Conservation (phyloP, 1,140 invertebrate genomes). For the Sycophila sp. region DNA sequence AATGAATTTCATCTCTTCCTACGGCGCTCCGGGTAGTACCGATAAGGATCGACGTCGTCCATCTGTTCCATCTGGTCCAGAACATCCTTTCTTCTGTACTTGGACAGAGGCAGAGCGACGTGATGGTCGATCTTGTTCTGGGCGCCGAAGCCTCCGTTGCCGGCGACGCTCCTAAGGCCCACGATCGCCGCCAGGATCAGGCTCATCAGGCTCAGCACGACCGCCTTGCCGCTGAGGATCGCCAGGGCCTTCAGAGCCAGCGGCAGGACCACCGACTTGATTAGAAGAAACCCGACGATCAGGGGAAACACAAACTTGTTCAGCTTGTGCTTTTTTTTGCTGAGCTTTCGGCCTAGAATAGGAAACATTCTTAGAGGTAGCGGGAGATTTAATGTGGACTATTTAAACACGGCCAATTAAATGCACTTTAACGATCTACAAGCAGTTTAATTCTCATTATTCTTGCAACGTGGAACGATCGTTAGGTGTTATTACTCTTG, state of each 20-base stretch:
- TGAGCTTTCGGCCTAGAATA: constrained; percentile 47
- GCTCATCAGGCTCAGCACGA: constrained; percentile 70
- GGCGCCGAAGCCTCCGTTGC: not conserved
- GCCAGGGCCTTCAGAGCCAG: constrained; percentile 72
- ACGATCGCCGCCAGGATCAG: constrained; percentile 66
- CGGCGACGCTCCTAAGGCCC: constrained; percentile 54
- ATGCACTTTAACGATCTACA: too few species aligned
- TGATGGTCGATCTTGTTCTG: constrained; percentile 51
- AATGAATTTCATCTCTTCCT: constrained; percentile 37
- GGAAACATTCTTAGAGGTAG: too few species aligned
- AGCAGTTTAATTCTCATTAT: too few species aligned
- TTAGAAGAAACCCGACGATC: constrained; percentile 70
- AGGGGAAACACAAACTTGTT: constrained; percentile 69
- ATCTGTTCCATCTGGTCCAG: constrained; percentile 42
- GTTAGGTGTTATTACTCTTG: too few species aligned
- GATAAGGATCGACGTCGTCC: constrained; percentile 52
- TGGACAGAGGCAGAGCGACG: constrained; percentile 51
- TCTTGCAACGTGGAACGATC: too few species aligned
- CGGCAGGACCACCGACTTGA: constrained; percentile 72
- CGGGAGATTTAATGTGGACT: too few species aligned
- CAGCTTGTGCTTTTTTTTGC: constrained; percentile 53
- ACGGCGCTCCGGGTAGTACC: constrained; percentile 52
- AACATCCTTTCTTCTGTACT: constrained; percentile 58
- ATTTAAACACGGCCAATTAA: too few species aligned
- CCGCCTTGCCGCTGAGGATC: constrained; percentile 70